Percentiles rank a stretch among this genome's conserved stretches.
Evolutionary conservation across 1,140 invertebrate species (phyloP).

Genomic region (Melanaphis sacchari): DNA sequence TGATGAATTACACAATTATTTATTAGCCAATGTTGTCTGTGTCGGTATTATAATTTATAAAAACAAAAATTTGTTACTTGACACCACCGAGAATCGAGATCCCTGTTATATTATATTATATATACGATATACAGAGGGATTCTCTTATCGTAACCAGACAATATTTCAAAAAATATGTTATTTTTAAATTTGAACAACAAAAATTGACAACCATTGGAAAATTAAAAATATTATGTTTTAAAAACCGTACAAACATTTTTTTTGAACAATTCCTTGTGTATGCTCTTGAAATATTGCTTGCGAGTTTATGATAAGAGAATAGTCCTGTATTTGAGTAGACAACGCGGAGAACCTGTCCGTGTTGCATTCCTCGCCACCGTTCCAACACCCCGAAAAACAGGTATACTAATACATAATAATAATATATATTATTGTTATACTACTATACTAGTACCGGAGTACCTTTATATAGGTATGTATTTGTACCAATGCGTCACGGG

Average conservation of each 20-base stretch:
- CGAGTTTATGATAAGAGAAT: not conserved
- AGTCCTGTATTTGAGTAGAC: not conserved
- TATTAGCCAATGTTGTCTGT: not conserved
- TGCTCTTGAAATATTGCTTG: not conserved
- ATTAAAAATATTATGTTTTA: not conserved
- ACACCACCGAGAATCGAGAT: not conserved
- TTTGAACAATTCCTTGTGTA: not conserved
- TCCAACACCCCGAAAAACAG: not conserved
- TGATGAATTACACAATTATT: not conserved
- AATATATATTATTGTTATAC: conserved; percentile 2
- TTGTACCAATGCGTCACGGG: not conserved
- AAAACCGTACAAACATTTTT: not conserved
- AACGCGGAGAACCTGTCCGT: not conserved
- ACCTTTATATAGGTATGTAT: not conserved
- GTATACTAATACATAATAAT: not conserved
- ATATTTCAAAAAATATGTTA: not conserved
- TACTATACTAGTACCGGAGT: not conserved
- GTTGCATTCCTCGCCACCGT: not conserved
- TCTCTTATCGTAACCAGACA: not conserved
- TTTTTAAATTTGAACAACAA: not conserved
- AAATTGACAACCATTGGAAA: not conserved
- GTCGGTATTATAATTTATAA: not conserved
- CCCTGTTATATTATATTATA: not conserved
- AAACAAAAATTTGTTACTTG: not conserved
- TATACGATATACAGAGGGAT: not conserved